phyloP scores from a whole-genome alignment of 2,113 vertebrate genomes.

The Lophius piscatorius region DNA sequence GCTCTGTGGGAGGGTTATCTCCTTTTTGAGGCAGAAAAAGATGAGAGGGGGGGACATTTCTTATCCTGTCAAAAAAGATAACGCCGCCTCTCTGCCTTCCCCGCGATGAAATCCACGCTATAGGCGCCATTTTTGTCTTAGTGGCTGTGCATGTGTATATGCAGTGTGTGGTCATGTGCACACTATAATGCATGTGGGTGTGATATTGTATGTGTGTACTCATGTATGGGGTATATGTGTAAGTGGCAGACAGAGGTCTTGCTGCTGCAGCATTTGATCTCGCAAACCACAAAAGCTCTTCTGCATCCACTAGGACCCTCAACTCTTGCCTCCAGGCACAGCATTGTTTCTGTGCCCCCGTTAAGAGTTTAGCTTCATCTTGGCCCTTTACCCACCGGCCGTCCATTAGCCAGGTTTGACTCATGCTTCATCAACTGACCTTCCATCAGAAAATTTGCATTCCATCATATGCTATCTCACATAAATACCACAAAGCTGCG shows the following conservation, averaged over 20 bases:
- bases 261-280: conserved; percentile 3
- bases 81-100: conserved; percentile 89
- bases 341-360: conserved; percentile 7
- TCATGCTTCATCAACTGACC: conserved; percentile 57
- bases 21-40: conserved; percentile 77
- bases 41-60: conserved; percentile 70
- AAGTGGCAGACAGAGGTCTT: background rate
- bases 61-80: conserved; percentile 84
- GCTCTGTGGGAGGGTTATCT: conserved; percentile 72
- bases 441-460: conserved; percentile 71
- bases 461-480: conserved; percentile 55
- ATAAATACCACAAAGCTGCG: conserved; percentile 42
- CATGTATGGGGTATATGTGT: conserved; percentile 4
- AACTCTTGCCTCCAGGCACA: conserved; percentile 11
- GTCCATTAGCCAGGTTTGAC: conserved; percentile 61
- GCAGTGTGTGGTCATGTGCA: conserved; percentile 15
- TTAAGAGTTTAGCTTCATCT: conserved; percentile 42
- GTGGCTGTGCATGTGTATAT: conserved; percentile 33
- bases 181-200: background rate
- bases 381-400: conserved; percentile 49
- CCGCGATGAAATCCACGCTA: conserved; percentile 87
- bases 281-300: conserved; percentile 5
- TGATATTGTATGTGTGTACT: background rate
- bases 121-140: conserved; percentile 50
- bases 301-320: conserved; percentile 1